A percentile compares a stretch with the other conserved stretches of the same genome.
Conservation (phyloP, 2,888 invertebrate genomes). For the Tetrapedia diversipes region DNA sequence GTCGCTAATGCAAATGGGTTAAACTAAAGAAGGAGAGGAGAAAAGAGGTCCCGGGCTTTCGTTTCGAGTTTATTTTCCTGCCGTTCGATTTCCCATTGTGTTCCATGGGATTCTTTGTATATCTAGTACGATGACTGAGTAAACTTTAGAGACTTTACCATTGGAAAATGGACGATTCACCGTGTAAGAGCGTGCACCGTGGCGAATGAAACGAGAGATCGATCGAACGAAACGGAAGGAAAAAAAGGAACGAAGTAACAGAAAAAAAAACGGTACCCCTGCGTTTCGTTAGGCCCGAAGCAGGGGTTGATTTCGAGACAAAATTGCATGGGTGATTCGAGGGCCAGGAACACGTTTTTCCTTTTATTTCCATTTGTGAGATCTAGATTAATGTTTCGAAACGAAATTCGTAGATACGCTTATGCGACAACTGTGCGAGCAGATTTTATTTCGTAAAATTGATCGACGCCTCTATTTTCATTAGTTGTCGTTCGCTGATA, state of each 20-base stretch:
- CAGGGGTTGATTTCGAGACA: conserved; percentile 30
- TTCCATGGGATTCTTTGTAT: conserved; percentile 22
- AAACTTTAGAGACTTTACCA: conserved; percentile 36
- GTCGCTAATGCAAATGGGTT: too few relatives aligned
- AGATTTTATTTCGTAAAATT: too few relatives aligned
- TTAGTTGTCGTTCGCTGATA: too few relatives aligned
- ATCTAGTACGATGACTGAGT: conserved; percentile 31
- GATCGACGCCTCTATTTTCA: too few relatives aligned
- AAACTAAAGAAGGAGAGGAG: too few relatives aligned
- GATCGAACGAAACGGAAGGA: conserved; percentile 31
- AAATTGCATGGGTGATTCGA: conserved; percentile 42
- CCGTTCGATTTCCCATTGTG: conserved; percentile 29
- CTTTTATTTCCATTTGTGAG: too few relatives aligned
- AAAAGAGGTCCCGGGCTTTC: conserved; percentile 14
- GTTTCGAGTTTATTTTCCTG: conserved; percentile 7
- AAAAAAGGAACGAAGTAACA: neutral
- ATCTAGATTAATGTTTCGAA: too few relatives aligned
- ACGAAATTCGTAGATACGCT: too few relatives aligned
- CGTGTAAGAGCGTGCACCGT: conserved; percentile 42
- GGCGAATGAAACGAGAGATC: conserved; percentile 47
- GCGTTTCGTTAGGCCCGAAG: conserved; percentile 48
- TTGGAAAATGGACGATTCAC: conserved; percentile 57
- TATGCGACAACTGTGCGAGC: too few relatives aligned
- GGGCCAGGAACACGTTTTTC: too few relatives aligned
- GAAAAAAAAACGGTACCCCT: conserved; percentile 28